A percentile compares a stretch with the other conserved stretches of the same genome.
Evolutionary conservation across 2,797 vertebrate species (phyloP).

Genomic region (Anolis apletophallus): DNA sequence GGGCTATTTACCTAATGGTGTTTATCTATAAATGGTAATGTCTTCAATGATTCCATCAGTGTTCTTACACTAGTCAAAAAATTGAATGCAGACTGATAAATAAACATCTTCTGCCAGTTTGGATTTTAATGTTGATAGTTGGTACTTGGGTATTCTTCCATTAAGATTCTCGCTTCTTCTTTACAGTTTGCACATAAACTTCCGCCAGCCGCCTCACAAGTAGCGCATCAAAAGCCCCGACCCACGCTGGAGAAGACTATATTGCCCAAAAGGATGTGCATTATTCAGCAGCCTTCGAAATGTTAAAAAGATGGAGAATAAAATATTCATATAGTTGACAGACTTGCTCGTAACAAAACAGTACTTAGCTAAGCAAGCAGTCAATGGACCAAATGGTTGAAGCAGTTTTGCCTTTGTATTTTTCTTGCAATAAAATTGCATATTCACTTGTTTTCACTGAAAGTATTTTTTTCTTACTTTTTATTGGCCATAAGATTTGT

Average conservation of each 20-base stretch:
- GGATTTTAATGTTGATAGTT: slow-evolving; percentile 17
- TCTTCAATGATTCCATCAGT: neutral
- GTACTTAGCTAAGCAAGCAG: slow-evolving; percentile 43
- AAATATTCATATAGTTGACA: slow-evolving; percentile 52
- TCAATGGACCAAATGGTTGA: slow-evolving; percentile 43
- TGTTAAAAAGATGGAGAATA: slow-evolving; percentile 76
- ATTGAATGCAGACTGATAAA: neutral
- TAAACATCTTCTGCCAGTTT: neutral
- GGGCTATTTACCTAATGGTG: neutral
- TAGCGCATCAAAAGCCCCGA: slow-evolving; percentile 85
- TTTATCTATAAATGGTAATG: neutral
- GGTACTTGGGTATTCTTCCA: slow-evolving; percentile 26
- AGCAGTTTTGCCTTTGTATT: slow-evolving; percentile 5
- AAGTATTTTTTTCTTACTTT: neutral
- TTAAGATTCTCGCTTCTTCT: slow-evolving; percentile 25
- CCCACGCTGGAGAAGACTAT: slow-evolving; percentile 88
- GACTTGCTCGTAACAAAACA: slow-evolving; percentile 31
- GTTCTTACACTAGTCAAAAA: neutral
- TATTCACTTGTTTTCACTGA: slow-evolving; percentile 10
- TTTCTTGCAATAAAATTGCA: slow-evolving; percentile 72
- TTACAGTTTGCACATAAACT: slow-evolving; percentile 89
- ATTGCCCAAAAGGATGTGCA: slow-evolving; percentile 78
- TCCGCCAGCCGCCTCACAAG: slow-evolving; percentile 85
- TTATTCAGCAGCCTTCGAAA: slow-evolving; percentile 94
- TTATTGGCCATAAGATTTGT: slow-evolving; percentile 9